Evolutionary conservation across 2,888 invertebrate species (phyloP).

Genomic region (Trissolcus japonicus): DNA sequence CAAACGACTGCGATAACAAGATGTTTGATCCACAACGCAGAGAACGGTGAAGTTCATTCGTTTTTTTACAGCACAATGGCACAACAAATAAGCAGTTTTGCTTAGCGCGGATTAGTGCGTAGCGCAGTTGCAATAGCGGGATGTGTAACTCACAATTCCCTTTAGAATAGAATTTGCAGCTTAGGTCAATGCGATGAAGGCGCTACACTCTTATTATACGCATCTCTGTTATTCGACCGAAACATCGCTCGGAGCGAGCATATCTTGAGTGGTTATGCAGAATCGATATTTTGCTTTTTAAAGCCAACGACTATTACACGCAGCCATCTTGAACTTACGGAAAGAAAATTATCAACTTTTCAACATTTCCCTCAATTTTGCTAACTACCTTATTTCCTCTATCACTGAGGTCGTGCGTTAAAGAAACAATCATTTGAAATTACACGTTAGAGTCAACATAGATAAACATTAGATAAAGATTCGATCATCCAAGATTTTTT

Average conservation of each 20-base stretch:
- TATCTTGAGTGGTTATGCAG: slow-evolving; percentile 51
- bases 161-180: slow-evolving; percentile 44
- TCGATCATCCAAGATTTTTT: neutral
- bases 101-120: slow-evolving; percentile 42
- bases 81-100: slow-evolving; percentile 33
- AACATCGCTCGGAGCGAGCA: slow-evolving; percentile 46
- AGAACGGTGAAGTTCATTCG: slow-evolving; percentile 16
- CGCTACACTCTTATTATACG: slow-evolving; percentile 51
- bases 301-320: slow-evolving; percentile 43
- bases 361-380: slow-evolving; percentile 33
- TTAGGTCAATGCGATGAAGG: slow-evolving; percentile 48
- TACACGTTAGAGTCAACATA: neutral
- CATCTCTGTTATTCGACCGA: slow-evolving; percentile 51
- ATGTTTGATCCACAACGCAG: slow-evolving; percentile 12
- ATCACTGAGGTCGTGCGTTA: slow-evolving; percentile 3
- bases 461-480: no score
- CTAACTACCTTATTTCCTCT: slow-evolving; percentile 24
- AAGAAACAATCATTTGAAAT: slow-evolving; percentile 14
- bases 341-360: slow-evolving; percentile 48
- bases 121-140: slow-evolving; percentile 42
- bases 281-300: slow-evolving; percentile 53
- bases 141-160: slow-evolving; percentile 46
- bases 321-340: slow-evolving; percentile 42
- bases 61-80: slow-evolving; percentile 22
- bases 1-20: neutral